Conservation (phyloP, 2,797 vertebrate species). For the Gallinago solitaria region DNA sequence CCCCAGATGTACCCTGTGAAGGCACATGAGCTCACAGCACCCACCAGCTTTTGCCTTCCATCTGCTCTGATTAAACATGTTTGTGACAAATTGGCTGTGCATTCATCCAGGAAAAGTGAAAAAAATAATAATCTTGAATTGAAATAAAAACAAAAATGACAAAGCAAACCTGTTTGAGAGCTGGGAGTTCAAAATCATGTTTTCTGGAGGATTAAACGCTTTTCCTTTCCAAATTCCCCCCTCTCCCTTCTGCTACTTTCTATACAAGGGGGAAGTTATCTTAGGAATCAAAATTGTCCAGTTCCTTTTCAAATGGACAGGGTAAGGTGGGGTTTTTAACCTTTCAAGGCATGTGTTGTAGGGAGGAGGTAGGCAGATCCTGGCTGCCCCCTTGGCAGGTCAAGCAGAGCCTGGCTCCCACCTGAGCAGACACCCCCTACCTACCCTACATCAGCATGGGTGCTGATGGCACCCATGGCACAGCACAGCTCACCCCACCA, state of each 20-base stretch:
- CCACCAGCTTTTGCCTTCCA: conserved; percentile 17
- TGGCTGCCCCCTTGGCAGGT: background rate
- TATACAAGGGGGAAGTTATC: background rate
- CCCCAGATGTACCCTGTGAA: background rate
- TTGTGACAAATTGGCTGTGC: background rate
- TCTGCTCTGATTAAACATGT: conserved; percentile 19
- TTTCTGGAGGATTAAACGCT: background rate
- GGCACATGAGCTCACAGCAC: background rate
- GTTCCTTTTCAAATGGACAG: background rate
- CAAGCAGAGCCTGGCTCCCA: background rate
- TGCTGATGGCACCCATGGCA: background rate
- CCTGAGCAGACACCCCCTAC: background rate
- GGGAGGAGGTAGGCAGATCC: background rate
- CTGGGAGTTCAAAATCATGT: background rate
- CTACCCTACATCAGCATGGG: background rate
- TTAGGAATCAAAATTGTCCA: background rate
- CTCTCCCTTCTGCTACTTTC: background rate
- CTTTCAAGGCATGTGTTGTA: background rate
- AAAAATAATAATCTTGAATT: background rate
- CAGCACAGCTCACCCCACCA: background rate
- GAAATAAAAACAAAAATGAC: background rate
- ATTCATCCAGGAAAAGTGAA: background rate
- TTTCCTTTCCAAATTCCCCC: background rate
- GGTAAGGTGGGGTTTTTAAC: background rate
- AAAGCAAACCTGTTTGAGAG: background rate